Base-by-base conservation (phyloP, 2,797 vertebrate genomes). In the Argya squamiceps region DNA sequence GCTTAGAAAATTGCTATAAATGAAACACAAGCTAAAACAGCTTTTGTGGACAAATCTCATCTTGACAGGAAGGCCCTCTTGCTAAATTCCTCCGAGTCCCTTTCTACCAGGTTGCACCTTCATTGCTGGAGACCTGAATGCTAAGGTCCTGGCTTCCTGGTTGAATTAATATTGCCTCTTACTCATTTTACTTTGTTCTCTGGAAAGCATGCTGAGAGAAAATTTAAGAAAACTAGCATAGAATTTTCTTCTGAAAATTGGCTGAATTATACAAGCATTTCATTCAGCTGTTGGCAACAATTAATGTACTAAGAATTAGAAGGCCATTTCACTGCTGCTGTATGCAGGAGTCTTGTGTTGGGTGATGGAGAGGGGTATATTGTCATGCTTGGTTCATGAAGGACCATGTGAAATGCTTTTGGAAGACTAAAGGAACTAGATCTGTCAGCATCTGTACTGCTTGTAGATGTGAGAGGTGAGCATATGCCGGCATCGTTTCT, bases 221-320 rank as follows among this genome's bases (percentile, higher is more conserved):
- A 34, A 64, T 12, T 50, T 69, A 52, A 20, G 36, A 89, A 36
- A 91, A 53, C 12, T 83, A 73, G 52, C 27, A 22, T 32, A 50
- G 46, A 73, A 65, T 80, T 68, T 82, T 73, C 18, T 90, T 73
- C 55, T 74, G 7, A 60, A 39, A 60, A 39, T 74, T 93, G 56
- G 9, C 44, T 2, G 9, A 79, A 67, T 76, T 56, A 12, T 9
- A 24, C 0, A 3, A 55, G 18, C 0, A 0, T 78, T 84, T 73
- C 2, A 8, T 71, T 71, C 39, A 86, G 36, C 19, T 50, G 29
- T 70, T 90, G 30, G 37, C 36, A 58, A 76, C 15, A 36, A 21
- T 29, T 88, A 34, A 49, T 83, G 29, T 47, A 67, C 32, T 56
- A 64, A 43, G 73, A 67, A 67, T 44, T 86, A 55, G 43, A 86